These are phyloP conservation scores for Tragopan temminckii DNA, from an alignment of 2,797 vertebrate genomes.

Conservation along the genomic window DNA sequence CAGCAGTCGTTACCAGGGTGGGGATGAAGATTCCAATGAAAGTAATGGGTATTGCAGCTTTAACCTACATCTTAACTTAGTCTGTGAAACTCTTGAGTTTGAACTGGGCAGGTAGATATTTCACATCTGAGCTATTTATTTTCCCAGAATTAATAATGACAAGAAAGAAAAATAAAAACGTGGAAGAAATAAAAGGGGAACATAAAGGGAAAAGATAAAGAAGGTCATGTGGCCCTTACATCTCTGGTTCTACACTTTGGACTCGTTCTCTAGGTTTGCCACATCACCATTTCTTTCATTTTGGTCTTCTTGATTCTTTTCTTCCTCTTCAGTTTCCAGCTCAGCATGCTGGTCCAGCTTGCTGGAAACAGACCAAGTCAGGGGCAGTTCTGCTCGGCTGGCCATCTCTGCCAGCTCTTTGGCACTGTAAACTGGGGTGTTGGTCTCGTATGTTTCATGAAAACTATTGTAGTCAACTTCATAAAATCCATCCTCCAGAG, in stretches of 20 bases:
- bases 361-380: slow-evolving; percentile 96
- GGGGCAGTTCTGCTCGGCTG: slow-evolving; percentile 88
- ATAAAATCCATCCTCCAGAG: slow-evolving; percentile 97
- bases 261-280: slow-evolving; percentile 93
- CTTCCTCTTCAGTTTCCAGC: slow-evolving; percentile 85
- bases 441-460: slow-evolving; percentile 96
- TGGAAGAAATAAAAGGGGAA: not conserved
- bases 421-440: slow-evolving; percentile 94
- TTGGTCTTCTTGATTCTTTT: slow-evolving; percentile 84
- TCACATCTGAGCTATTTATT: slow-evolving; percentile 53
- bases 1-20: not conserved
- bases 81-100: slow-evolving; percentile 32
- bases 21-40: not conserved
- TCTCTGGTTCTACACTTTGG: slow-evolving; percentile 88
- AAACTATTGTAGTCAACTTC: slow-evolving; percentile 99
- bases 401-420: slow-evolving; percentile 91
- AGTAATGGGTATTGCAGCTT: slow-evolving; percentile 39
- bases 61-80: slow-evolving; percentile 9
- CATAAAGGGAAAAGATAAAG: not conserved
- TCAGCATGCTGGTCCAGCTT: slow-evolving; percentile 94
- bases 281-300: slow-evolving; percentile 94
- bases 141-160: not conserved
- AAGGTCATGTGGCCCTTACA: not conserved
- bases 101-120: slow-evolving; percentile 72
- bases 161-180: not conserved